phyloP scores from a whole-genome alignment of 2,888 invertebrate genomes.

The Candidula unifasciata region DNA sequence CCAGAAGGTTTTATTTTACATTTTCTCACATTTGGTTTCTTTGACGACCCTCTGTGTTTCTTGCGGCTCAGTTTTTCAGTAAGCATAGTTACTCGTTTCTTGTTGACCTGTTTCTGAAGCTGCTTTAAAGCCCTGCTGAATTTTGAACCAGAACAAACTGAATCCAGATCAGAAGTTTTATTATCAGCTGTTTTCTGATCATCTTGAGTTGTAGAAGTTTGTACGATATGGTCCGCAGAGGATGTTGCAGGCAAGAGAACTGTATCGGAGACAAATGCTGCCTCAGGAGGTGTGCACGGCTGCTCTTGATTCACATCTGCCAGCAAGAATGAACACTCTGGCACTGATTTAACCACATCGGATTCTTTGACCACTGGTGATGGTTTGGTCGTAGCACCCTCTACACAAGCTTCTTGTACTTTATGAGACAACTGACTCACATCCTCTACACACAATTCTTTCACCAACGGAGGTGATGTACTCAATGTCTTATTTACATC shows the following conservation, averaged over 20 bases:
- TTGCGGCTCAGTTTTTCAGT: conserved; percentile 17
- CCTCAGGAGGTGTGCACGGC: background rate
- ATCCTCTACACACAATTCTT: too few relatives aligned
- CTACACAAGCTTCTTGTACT: too few relatives aligned
- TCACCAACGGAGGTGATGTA: background rate
- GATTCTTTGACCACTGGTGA: too few relatives aligned
- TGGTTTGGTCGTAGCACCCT: too few relatives aligned
- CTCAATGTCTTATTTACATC: background rate
- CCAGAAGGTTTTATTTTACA: background rate
- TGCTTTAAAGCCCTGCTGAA: background rate
- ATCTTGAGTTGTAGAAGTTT: background rate
- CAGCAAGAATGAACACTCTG: background rate
- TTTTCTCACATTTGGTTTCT: background rate
- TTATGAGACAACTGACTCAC: too few relatives aligned
- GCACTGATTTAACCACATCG: background rate
- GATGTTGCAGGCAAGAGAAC: background rate
- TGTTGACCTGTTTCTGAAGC: conserved; percentile 24
- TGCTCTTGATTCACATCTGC: background rate
- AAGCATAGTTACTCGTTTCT: conserved; percentile 20
- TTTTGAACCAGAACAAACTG: background rate
- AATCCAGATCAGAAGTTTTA: background rate
- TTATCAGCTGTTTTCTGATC: background rate
- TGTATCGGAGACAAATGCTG: too few relatives aligned
- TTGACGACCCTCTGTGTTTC: background rate
- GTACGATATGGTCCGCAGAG: background rate